Percentiles rank a stretch among this genome's conserved stretches.
Conservation (phyloP, 2,797 vertebrate species). For the Etheostoma nigrum region DNA sequence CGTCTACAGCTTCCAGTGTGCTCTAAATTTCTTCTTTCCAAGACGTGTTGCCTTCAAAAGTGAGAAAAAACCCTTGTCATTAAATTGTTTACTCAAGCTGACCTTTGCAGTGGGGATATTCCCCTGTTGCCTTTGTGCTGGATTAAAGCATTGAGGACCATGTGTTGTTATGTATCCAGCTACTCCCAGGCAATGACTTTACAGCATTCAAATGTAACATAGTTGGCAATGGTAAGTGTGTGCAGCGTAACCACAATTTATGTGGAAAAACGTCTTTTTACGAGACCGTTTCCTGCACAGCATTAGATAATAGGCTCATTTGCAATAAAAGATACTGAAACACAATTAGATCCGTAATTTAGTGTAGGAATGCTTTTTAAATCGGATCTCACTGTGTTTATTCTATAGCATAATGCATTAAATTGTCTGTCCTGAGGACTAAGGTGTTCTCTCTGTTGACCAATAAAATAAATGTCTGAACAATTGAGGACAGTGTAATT, state of each 20-base stretch:
- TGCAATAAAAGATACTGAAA: slow-evolving; percentile 75
- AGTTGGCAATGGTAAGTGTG: slow-evolving; percentile 58
- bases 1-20: slow-evolving; percentile 15
- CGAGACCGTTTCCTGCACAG: slow-evolving; percentile 64
- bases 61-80: slow-evolving; percentile 22
- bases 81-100: slow-evolving; percentile 72
- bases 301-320: slow-evolving; percentile 78
- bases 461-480: slow-evolving; percentile 67
- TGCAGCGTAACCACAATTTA: slow-evolving; percentile 70
- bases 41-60: slow-evolving; percentile 47
- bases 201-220: slow-evolving; percentile 55
- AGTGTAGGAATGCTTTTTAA: slow-evolving; percentile 59
- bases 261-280: slow-evolving; percentile 82
- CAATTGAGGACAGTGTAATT: slow-evolving; percentile 46
- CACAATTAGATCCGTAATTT: slow-evolving; percentile 68
- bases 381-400: slow-evolving; percentile 59
- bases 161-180: slow-evolving; percentile 50
- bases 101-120: slow-evolving; percentile 65
- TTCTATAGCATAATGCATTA: slow-evolving; percentile 60
- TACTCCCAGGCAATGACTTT: slow-evolving; percentile 54
- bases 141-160: slow-evolving; percentile 60
- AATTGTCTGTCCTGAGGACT: slow-evolving; percentile 62
- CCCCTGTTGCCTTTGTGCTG: slow-evolving; percentile 58
- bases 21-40: slow-evolving; percentile 48
- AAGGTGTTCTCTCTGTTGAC: slow-evolving; percentile 49